Conservation (phyloP, 2,888 invertebrate species). For the Andrena bicolor region DNA sequence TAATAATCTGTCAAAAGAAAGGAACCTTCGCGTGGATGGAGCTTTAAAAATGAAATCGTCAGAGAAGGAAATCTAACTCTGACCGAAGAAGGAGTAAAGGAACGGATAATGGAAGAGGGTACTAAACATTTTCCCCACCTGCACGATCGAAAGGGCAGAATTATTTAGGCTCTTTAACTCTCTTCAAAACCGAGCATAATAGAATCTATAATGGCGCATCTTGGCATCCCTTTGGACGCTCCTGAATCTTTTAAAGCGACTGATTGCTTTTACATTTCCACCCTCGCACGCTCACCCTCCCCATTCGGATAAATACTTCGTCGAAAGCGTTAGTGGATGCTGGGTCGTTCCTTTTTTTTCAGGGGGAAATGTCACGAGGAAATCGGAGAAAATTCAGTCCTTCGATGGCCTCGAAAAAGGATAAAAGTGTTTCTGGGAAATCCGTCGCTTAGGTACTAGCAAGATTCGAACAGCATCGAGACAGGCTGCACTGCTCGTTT, state of each 20-base stretch:
- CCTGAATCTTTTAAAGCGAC: constrained; percentile 62
- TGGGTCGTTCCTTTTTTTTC: constrained; percentile 34
- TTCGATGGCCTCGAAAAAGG: constrained; percentile 35
- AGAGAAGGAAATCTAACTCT: background rate
- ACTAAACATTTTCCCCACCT: constrained; percentile 38
- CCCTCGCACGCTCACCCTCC: constrained; percentile 44
- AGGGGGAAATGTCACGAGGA: constrained; percentile 33
- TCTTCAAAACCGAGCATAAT: constrained; percentile 48
- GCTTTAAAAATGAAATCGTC: background rate
- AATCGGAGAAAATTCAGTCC: constrained; percentile 51
- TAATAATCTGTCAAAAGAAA: no score
- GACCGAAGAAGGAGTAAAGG: background rate
- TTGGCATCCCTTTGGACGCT: constrained; percentile 54
- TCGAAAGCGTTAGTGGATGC: constrained; percentile 49
- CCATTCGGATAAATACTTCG: constrained; percentile 56
- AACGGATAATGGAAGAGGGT: constrained; percentile 23
- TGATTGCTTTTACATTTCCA: constrained; percentile 64
- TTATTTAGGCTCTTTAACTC: constrained; percentile 59
- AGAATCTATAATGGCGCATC: constrained; percentile 61
- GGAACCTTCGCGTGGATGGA: background rate
- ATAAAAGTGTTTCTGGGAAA: constrained; percentile 46
- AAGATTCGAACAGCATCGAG: constrained; percentile 9
- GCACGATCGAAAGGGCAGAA: constrained; percentile 32
- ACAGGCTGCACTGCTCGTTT: background rate
- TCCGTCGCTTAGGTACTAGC: constrained; percentile 27